Conservation (phyloP, 2,113 vertebrate species). For the Marcusenius ussheri region DNA sequence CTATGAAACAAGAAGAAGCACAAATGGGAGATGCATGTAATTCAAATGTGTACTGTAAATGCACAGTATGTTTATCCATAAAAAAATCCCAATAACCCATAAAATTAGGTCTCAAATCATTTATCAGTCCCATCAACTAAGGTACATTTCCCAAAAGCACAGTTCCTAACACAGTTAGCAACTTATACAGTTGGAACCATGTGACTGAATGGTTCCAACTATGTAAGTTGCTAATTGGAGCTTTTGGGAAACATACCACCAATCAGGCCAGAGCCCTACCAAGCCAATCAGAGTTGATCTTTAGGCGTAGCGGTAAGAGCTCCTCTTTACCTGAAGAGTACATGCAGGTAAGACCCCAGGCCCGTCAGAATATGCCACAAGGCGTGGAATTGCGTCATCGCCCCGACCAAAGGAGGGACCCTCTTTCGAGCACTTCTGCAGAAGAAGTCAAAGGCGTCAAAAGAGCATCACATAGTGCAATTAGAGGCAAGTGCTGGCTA, state of each 20-base stretch:
- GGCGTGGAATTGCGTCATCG: conserved; percentile 88
- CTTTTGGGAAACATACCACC: background rate
- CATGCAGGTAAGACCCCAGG: conserved; percentile 92
- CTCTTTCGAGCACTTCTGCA: conserved; percentile 70
- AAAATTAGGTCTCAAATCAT: background rate
- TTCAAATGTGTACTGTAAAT: background rate
- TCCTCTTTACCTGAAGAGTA: conserved; percentile 78
- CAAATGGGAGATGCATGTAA: background rate
- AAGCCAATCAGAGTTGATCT: background rate
- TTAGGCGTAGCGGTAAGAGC: background rate
- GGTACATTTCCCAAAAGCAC: background rate
- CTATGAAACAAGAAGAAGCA: conserved; percentile 46
- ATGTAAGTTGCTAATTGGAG: background rate
- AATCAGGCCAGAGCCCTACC: background rate
- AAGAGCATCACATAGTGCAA: background rate
- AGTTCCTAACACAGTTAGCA: background rate
- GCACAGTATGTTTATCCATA: background rate
- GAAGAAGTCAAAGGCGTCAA: background rate
- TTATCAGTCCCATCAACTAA: background rate
- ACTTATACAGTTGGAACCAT: background rate
- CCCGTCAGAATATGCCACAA: conserved; percentile 99
- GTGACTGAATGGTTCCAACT: background rate
- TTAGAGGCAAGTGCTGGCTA: background rate
- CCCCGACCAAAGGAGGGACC: conserved; percentile 72
- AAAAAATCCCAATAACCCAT: background rate